These are phyloP conservation scores for Drosophila sulfurigaster DNA, from an alignment of 1,140 invertebrate genomes.

Conservation along the genomic window DNA sequence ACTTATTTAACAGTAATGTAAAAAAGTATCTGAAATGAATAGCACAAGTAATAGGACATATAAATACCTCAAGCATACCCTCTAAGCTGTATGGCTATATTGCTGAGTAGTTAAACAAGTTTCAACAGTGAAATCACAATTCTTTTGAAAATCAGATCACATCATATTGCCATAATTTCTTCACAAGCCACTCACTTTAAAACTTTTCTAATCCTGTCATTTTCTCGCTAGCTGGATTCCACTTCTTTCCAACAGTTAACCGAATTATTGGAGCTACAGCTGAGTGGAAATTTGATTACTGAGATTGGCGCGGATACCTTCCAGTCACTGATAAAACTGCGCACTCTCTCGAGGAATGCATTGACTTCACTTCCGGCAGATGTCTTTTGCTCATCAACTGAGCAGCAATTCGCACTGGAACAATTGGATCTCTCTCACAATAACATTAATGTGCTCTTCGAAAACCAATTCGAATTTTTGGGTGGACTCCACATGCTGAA, in stretches of 20 bases:
- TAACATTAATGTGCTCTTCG: conserved; percentile 52
- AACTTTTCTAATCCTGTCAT: too few relatives aligned
- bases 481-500: conserved; percentile 60
- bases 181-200: too few relatives aligned
- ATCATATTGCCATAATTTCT: too few relatives aligned
- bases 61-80: too few relatives aligned
- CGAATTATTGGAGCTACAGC: conserved; percentile 50
- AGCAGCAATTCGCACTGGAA: conserved; percentile 44
- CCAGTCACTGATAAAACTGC: conserved; percentile 51
- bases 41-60: too few relatives aligned
- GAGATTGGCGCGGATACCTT: conserved; percentile 63
- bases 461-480: conserved; percentile 59
- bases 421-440: conserved; percentile 69
- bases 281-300: conserved; percentile 52
- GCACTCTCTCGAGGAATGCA: conserved; percentile 56
- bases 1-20: too few relatives aligned
- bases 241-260: conserved; percentile 53
- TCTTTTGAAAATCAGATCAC: too few relatives aligned
- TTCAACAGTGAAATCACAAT: not conserved
- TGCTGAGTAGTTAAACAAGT: conserved; percentile 9
- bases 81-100: not conserved
- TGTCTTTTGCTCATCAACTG: conserved; percentile 48
- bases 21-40: too few relatives aligned
- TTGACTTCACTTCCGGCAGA: conserved; percentile 57
- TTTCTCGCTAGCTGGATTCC: conserved; percentile 26